phyloP scores from a whole-genome alignment of 2,113 vertebrate genomes.

The Grallaria varia region DNA sequence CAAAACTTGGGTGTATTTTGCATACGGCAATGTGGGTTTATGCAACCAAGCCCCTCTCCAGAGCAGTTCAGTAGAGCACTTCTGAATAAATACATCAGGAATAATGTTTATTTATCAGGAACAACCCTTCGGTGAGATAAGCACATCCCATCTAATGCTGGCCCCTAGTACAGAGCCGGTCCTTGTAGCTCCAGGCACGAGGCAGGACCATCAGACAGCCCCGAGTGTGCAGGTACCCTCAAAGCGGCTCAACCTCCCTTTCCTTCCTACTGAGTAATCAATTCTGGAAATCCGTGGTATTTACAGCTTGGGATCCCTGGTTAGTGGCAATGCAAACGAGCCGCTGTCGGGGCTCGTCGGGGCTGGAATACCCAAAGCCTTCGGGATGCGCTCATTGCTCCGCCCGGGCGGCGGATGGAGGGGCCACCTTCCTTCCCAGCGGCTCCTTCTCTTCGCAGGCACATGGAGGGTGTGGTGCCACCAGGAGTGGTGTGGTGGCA shows the following conservation, averaged over 20 bases:
- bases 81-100: background rate
- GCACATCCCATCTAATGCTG: background rate
- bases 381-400: conserved; percentile 31
- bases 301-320: background rate
- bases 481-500: background rate
- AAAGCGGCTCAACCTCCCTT: background rate
- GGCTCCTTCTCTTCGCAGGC: too few species aligned
- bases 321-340: conserved; percentile 47
- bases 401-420: background rate
- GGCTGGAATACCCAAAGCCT: background rate
- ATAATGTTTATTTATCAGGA: background rate
- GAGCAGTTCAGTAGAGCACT: background rate
- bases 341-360: background rate
- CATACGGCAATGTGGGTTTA: background rate
- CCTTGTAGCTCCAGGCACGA: background rate
- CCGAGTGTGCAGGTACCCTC: background rate
- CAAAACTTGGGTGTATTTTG: background rate
- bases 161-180: accelerated
- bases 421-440: too few species aligned
- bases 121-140: background rate
- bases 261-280: background rate
- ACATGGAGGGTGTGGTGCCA: conserved; percentile 45
- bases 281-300: background rate
- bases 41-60: background rate
- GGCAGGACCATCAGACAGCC: background rate